phyloP scores from a whole-genome alignment of 2,888 invertebrate species.

The Masnerella sp. region DNA sequence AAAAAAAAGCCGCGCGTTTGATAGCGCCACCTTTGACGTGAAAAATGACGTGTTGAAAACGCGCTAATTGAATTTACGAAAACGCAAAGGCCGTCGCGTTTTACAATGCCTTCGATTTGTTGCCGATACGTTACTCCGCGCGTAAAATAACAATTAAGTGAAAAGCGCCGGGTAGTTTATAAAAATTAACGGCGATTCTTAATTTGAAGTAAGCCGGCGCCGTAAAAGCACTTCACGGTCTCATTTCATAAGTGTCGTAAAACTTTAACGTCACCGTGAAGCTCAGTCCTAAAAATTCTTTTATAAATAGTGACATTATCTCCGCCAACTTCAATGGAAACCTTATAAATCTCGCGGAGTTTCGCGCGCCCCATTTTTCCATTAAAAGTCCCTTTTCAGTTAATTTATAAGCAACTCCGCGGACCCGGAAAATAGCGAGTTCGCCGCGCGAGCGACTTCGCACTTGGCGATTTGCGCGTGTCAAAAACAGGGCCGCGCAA shows the following conservation, averaged over 20 bases:
- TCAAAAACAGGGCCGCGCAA: neutral
- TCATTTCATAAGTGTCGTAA: slow-evolving; percentile 9
- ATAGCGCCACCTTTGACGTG: too few relatives aligned
- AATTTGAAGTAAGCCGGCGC: neutral
- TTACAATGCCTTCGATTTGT: too few relatives aligned
- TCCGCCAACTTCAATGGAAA: slow-evolving; percentile 4
- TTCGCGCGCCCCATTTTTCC: neutral
- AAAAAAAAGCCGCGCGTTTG: neutral
- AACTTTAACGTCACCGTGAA: slow-evolving; percentile 20
- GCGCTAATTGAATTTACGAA: too few relatives aligned
- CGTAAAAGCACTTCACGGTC: slow-evolving; percentile 20
- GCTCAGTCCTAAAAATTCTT: slow-evolving; percentile 19
- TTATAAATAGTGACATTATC: slow-evolving; percentile 27
- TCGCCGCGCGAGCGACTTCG: neutral
- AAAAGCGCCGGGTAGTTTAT: too few relatives aligned
- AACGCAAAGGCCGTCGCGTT: too few relatives aligned
- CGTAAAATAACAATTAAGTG: too few relatives aligned
- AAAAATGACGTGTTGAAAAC: too few relatives aligned
- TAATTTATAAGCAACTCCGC: too few relatives aligned
- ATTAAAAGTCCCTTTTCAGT: neutral
- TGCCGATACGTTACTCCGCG: too few relatives aligned
- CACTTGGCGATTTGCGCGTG: neutral
- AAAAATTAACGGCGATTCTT: neutral
- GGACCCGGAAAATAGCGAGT: neutral
- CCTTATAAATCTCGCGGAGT: too few relatives aligned